phyloP scores from a whole-genome alignment of 1,140 invertebrate species.

The Lethrus apterus region DNA sequence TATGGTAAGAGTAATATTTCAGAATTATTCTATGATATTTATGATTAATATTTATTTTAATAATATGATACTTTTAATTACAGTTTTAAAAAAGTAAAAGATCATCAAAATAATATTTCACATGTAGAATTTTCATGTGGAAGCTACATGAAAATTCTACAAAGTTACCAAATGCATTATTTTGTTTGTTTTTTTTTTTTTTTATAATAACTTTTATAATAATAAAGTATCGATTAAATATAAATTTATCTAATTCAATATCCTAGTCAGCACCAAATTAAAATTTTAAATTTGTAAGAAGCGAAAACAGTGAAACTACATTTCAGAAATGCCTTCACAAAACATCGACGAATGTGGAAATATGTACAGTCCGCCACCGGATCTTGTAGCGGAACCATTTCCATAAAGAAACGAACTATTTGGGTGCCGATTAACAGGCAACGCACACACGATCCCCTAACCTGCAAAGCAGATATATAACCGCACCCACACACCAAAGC shows the following conservation, averaged over 20 bases:
- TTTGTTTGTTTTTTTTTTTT: background rate
- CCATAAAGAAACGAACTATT: conserved; percentile 22
- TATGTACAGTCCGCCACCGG: conserved; percentile 15
- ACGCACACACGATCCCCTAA: conserved; percentile 32
- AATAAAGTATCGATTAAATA: background rate
- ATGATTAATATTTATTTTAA: too few species aligned
- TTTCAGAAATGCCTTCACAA: conserved; percentile 4
- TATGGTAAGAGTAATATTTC: too few species aligned
- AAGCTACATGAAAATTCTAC: too few species aligned
- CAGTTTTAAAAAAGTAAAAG: too few species aligned
- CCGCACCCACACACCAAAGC: conserved; percentile 33
- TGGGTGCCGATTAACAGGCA: conserved; percentile 30
- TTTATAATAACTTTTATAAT: conserved; percentile 1
- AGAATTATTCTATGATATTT: too few species aligned
- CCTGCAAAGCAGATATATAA: conserved; percentile 38
- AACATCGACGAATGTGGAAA: conserved; percentile 6
- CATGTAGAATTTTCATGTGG: too few species aligned
- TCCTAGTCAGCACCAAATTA: background rate
- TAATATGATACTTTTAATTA: too few species aligned
- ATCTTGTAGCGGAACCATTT: conserved; percentile 24
- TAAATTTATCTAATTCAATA: background rate
- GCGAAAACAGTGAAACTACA: conserved; percentile 7
- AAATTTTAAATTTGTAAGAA: background rate
- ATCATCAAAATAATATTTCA: too few species aligned
- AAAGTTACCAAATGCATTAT: background rate